A percentile compares a stretch with the other conserved stretches of the same genome.
Conservation (phyloP, 2,797 vertebrate species). For the Catostomus latipinnis region DNA sequence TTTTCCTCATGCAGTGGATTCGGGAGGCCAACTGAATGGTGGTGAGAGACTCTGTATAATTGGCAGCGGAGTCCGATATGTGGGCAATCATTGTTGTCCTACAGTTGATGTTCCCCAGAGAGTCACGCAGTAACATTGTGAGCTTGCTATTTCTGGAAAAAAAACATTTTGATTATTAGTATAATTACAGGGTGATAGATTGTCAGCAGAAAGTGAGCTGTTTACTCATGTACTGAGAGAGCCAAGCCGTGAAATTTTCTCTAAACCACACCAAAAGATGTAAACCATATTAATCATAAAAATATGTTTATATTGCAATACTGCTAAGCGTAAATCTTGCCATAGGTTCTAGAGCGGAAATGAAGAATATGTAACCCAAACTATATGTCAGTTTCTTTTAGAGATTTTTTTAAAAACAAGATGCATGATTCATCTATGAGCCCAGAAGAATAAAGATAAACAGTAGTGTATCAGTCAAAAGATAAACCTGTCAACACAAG, state of each 20-base stretch:
- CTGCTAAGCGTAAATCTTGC: not conserved
- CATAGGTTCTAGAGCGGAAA: constrained; percentile 10
- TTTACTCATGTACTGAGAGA: constrained; percentile 29
- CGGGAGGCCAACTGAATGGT: constrained; percentile 96
- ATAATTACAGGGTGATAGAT: constrained; percentile 55
- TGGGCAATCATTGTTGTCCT: constrained; percentile 98
- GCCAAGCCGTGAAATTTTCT: constrained; percentile 20
- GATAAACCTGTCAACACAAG: constrained; percentile 57
- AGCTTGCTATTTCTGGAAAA: constrained; percentile 91
- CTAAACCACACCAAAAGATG: not conserved
- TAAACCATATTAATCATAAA: constrained; percentile 2
- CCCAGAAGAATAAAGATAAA: constrained; percentile 24
- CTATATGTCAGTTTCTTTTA: not conserved
- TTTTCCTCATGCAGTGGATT: constrained; percentile 95
- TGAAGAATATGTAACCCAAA: not conserved
- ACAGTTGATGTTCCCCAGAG: constrained; percentile 93
- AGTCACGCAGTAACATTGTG: constrained; percentile 94
- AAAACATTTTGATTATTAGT: constrained; percentile 67
- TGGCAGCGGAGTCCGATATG: constrained; percentile 88
- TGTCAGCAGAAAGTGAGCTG: constrained; percentile 19
- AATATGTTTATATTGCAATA: constrained; percentile 2
- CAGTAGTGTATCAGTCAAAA: constrained; percentile 23
- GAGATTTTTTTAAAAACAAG: constrained; percentile 8
- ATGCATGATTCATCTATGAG: constrained; percentile 33
- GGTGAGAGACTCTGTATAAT: constrained; percentile 92